These are phyloP conservation scores for Chaenocephalus aceratus DNA, from an alignment of 2,113 vertebrate species.

Conservation along the genomic window DNA sequence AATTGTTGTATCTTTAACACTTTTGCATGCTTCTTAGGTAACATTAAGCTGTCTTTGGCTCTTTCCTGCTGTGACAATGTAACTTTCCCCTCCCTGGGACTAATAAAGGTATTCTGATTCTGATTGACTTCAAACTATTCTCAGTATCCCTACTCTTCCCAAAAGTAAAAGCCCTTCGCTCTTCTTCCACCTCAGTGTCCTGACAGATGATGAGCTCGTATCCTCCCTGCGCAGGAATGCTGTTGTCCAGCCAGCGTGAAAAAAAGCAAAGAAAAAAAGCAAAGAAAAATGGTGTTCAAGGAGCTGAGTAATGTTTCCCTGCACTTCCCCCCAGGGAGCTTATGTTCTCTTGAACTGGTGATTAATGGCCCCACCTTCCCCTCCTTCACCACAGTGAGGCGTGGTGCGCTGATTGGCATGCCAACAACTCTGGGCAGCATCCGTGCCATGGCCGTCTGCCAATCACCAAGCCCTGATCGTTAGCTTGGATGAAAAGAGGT, in stretches of 20 bases:
- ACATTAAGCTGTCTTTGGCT: no score
- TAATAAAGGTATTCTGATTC: no score
- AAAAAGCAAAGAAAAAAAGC: constrained; percentile 65
- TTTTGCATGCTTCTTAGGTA: no score
- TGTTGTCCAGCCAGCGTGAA: constrained; percentile 75
- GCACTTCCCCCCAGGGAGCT: constrained; percentile 61
- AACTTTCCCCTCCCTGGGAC: no score
- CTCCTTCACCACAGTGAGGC: constrained; percentile 55
- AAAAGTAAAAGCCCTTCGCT: no score
- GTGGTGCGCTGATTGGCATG: constrained; percentile 68
- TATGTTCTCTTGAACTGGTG: constrained; percentile 81
- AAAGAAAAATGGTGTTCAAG: constrained; percentile 69
- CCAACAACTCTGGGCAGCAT: constrained; percentile 56
- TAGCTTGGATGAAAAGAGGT: constrained; percentile 47
- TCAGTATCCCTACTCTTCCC: no score
- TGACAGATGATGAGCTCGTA: constrained; percentile 62
- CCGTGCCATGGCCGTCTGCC: constrained; percentile 62
- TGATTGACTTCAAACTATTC: no score
- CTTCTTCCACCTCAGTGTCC: neutral
- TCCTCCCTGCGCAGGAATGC: constrained; percentile 83
- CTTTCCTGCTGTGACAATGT: no score
- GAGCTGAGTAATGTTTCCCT: constrained; percentile 74
- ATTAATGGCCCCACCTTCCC: constrained; percentile 79
- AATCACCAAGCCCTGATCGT: constrained; percentile 54
- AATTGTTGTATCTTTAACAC: no score